These are phyloP conservation scores for Sebastolobus altivelis DNA, from an alignment of 2,797 vertebrate genomes.

Conservation along the genomic window DNA sequence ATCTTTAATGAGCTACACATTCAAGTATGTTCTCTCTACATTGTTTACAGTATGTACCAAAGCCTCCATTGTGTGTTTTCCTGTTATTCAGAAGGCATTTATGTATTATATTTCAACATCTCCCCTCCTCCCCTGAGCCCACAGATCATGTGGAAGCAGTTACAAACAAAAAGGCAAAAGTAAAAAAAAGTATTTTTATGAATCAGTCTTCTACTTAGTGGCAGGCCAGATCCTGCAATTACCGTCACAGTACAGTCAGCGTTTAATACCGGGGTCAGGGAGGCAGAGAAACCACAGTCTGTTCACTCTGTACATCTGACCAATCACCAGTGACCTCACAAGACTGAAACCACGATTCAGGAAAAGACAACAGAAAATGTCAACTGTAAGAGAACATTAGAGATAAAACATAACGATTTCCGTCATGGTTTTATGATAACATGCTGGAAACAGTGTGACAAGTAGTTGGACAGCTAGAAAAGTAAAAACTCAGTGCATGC, in stretches of 20 bases:
- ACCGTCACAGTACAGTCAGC: conserved; percentile 54
- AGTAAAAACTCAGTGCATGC: not conserved
- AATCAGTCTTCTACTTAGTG: conserved; percentile 65
- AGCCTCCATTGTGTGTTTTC: conserved; percentile 20
- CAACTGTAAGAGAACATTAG: not conserved
- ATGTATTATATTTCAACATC: conserved; percentile 53
- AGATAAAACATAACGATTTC: not conserved
- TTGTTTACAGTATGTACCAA: not conserved
- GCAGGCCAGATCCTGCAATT: conserved; percentile 65
- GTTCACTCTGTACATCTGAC: conserved; percentile 4
- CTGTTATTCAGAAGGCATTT: conserved; percentile 42
- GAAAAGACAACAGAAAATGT: not conserved
- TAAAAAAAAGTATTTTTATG: conserved; percentile 55
- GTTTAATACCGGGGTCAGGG: conserved; percentile 64
- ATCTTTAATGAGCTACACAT: not conserved
- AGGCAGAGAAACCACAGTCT: conserved; percentile 53
- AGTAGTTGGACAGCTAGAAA: not conserved
- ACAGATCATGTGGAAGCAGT: conserved; percentile 72
- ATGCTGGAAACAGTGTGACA: not conserved
- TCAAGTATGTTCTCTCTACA: not conserved
- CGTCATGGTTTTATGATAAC: not conserved
- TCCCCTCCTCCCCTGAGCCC: conserved; percentile 16
- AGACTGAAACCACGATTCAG: not conserved
- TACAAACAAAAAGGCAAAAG: conserved; percentile 66
- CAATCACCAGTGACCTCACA: conserved; percentile 23